These are phyloP conservation scores for Dasysyrphus albostriatus DNA, from an alignment of 2,888 invertebrate species.

Conservation along the genomic window DNA sequence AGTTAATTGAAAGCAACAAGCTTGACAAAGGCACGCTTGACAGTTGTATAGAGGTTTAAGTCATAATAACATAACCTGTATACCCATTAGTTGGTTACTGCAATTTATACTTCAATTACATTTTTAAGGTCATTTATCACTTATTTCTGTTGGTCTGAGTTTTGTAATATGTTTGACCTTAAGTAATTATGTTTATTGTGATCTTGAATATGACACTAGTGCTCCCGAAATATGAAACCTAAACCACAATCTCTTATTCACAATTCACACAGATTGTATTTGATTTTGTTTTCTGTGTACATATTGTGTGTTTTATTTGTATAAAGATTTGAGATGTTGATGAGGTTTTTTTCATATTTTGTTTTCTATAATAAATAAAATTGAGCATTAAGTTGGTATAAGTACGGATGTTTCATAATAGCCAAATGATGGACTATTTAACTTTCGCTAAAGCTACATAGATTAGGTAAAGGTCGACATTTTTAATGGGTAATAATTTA, in stretches of 20 bases:
- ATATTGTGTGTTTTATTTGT: too few relatives aligned
- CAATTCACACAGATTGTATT: too few relatives aligned
- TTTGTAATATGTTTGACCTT: conserved; percentile 64
- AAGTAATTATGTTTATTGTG: conserved; percentile 51
- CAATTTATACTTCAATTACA: conserved; percentile 48
- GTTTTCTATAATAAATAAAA: neutral
- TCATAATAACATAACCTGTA: conserved; percentile 4
- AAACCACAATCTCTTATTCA: neutral
- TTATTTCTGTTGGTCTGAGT: neutral
- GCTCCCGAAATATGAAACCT: conserved; percentile 61
- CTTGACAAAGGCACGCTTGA: conserved; percentile 5
- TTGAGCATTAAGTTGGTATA: neutral
- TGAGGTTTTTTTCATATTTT: neutral
- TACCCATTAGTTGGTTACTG: neutral
- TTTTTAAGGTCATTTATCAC: conserved; percentile 59
- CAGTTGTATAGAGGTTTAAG: neutral
- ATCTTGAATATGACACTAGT: conserved; percentile 61
- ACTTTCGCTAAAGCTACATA: neutral
- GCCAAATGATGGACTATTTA: neutral
- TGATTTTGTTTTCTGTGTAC: too few relatives aligned
- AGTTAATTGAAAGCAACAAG: conserved; percentile 7
- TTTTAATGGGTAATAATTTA: too few relatives aligned
- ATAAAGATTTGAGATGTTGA: neutral
- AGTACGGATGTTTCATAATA: neutral
- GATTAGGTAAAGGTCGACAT: neutral